These are phyloP conservation scores for Acleris laterana DNA, from an alignment of 2,888 invertebrate genomes.

Conservation along the genomic window DNA sequence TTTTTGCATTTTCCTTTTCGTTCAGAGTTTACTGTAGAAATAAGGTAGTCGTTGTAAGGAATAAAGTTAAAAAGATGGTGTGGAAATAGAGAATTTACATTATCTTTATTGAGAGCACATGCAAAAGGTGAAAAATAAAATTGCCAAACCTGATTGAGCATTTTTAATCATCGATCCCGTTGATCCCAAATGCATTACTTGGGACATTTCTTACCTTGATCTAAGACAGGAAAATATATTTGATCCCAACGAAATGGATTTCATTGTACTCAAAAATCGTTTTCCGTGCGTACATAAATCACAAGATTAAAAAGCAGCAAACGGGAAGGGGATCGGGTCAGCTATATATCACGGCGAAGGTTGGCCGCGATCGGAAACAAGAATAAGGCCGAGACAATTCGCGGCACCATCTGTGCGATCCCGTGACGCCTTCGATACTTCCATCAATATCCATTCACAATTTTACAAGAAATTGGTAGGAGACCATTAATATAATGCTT, in stretches of 20 bases:
- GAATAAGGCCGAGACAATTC: constrained; percentile 48
- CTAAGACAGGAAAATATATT: constrained; percentile 45
- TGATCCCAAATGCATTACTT: constrained; percentile 9
- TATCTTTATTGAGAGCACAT: too few species aligned
- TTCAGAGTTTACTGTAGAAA: too few species aligned
- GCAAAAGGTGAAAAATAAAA: too few species aligned
- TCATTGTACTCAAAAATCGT: constrained; percentile 60
- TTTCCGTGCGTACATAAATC: constrained; percentile 59
- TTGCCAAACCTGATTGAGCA: neutral
- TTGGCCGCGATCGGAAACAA: constrained; percentile 53
- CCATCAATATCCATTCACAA: constrained; percentile 13
- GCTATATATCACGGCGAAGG: constrained; percentile 57
- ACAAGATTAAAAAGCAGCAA: constrained; percentile 65
- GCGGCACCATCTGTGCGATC: constrained; percentile 51
- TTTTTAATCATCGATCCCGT: constrained; percentile 1
- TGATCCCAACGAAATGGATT: constrained; percentile 48
- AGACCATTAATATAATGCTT: too few species aligned
- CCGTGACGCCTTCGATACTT: constrained; percentile 38
- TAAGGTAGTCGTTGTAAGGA: too few species aligned
- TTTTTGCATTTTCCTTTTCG: too few species aligned
- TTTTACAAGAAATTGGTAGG: neutral
- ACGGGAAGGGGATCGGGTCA: constrained; percentile 55
- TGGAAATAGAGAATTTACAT: too few species aligned
- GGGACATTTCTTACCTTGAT: constrained; percentile 27
- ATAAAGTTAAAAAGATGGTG: too few species aligned